phyloP scores from a whole-genome alignment of 2,113 vertebrate genomes.

The Hemichromis elongatus region DNA sequence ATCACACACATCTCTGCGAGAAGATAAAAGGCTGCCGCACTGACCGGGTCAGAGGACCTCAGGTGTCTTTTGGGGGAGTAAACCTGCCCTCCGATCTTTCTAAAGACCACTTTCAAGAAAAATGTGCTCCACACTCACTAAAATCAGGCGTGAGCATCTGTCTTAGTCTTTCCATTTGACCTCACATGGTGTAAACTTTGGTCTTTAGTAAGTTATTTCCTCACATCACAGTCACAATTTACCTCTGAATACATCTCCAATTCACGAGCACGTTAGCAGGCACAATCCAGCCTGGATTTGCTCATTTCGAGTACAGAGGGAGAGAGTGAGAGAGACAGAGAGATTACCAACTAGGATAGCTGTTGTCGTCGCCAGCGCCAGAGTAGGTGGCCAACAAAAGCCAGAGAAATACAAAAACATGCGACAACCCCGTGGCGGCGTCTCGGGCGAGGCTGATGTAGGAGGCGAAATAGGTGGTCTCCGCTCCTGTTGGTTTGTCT shows the following conservation, averaged over 20 bases:
- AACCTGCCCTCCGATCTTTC: background rate
- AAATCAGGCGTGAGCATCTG: background rate
- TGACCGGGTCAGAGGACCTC: background rate
- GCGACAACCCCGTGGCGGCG: background rate
- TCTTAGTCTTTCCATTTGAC: background rate
- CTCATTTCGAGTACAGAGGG: conserved; percentile 54
- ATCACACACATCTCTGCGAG: background rate
- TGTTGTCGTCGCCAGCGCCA: conserved; percentile 63
- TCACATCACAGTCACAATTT: conserved; percentile 80
- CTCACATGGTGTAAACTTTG: background rate
- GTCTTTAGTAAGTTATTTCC: background rate
- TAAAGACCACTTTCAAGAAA: background rate
- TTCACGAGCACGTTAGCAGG: conserved; percentile 75
- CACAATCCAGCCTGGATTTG: conserved; percentile 77
- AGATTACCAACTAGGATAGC: conserved; percentile 73
- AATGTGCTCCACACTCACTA: background rate
- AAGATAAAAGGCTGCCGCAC: background rate
- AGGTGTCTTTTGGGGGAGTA: background rate
- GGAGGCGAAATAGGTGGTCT: conserved; percentile 65
- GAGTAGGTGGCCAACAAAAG: conserved; percentile 54
- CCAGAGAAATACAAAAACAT: conserved; percentile 32
- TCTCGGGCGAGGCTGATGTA: conserved; percentile 10
- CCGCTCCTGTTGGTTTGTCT: conserved; percentile 43
- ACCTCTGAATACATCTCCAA: conserved; percentile 77
- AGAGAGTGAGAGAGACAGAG: background rate